These are phyloP conservation scores for Apis florea DNA, from an alignment of 1,140 invertebrate species.

Conservation along the genomic window DNA sequence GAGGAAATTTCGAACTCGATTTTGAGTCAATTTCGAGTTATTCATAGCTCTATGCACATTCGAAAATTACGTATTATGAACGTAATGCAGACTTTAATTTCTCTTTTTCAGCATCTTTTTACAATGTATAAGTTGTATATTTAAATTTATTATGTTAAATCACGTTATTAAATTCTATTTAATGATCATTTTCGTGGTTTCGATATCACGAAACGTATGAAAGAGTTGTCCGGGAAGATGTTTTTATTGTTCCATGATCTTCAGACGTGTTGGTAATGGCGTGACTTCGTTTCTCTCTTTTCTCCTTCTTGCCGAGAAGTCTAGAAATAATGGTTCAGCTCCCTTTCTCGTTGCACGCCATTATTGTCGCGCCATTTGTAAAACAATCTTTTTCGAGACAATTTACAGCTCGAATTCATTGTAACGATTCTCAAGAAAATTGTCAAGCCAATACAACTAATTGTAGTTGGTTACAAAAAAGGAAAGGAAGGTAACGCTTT, in stretches of 20 bases:
- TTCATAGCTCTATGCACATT: background rate
- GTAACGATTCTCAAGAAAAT: background rate
- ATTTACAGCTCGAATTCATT: background rate
- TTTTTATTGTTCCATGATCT: background rate
- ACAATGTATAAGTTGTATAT: too few relatives aligned
- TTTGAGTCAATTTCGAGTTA: background rate
- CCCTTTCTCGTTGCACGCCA: constrained; percentile 1
- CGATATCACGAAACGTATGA: too few relatives aligned
- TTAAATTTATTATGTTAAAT: too few relatives aligned
- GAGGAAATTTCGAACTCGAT: background rate
- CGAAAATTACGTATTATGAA: too few relatives aligned
- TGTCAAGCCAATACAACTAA: background rate
- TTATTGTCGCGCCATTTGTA: background rate
- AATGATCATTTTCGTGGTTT: too few relatives aligned
- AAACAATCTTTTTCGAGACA: background rate
- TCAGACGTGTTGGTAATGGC: background rate
- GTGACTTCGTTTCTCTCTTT: background rate
- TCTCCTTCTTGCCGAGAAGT: background rate
- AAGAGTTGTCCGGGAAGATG: background rate
- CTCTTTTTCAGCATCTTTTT: too few relatives aligned
- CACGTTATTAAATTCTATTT: background rate
- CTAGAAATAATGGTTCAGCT: background rate
- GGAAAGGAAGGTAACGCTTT: background rate
- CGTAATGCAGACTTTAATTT: too few relatives aligned
- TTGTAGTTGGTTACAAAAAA: background rate